phyloP scores from a whole-genome alignment of 2,888 invertebrate genomes.

The Apotomis turbidana region DNA sequence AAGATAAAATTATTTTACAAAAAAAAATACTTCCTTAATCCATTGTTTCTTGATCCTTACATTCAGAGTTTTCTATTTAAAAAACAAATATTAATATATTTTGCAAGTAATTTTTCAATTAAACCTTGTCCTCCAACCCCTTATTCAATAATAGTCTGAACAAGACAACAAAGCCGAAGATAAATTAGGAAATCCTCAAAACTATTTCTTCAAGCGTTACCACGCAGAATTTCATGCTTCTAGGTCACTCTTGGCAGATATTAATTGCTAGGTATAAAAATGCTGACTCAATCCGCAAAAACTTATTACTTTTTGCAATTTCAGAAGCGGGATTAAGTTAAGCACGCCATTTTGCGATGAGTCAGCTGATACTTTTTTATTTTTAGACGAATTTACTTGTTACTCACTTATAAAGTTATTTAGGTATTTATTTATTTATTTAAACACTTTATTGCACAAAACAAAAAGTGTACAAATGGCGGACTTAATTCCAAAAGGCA shows the following conservation, averaged over 20 bases:
- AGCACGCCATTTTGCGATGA: constrained; percentile 22
- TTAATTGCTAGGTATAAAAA: constrained; percentile 34
- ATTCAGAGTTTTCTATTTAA: no score
- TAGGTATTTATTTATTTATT: no score
- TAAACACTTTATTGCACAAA: no score
- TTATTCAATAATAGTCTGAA: constrained; percentile 6
- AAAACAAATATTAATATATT: no score
- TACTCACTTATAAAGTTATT: not conserved
- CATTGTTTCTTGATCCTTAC: no score
- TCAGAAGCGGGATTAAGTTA: constrained; percentile 16
- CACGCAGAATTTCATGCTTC: constrained; percentile 13
- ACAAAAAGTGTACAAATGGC: no score
- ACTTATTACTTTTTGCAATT: constrained; percentile 32
- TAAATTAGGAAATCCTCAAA: constrained; percentile 18
- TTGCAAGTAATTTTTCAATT: not conserved
- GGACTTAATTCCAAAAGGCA: no score
- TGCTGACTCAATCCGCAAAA: constrained; percentile 25
- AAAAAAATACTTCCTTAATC: no score
- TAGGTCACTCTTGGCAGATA: constrained; percentile 30
- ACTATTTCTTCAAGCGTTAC: constrained; percentile 22
- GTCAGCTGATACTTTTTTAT: constrained; percentile 23
- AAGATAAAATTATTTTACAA: no score
- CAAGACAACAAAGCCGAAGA: constrained; percentile 9
- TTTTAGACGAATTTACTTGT: not conserved
- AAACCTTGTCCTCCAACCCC: constrained; percentile 8